Conservation (phyloP, 2,797 vertebrate species). For the Eulemur coronatus region DNA sequence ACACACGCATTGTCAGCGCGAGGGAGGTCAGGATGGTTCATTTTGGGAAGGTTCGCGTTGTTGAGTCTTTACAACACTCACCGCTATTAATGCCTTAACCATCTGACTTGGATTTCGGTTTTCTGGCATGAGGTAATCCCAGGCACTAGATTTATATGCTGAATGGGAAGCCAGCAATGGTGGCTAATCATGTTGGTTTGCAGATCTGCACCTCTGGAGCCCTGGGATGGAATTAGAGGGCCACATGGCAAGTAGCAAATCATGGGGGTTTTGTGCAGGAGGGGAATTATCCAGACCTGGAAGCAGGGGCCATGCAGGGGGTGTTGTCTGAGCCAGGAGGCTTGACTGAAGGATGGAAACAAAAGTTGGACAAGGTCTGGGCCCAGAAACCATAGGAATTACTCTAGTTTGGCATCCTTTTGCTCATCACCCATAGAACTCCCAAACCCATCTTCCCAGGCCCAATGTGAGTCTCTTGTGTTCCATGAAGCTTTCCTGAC, state of each 20-base stretch:
- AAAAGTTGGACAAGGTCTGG: not conserved
- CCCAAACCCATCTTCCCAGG: not conserved
- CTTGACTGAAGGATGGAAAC: conserved; percentile 39
- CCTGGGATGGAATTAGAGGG: conserved; percentile 76
- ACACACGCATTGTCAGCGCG: conserved; percentile 84
- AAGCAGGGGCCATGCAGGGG: conserved; percentile 11
- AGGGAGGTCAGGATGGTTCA: conserved; percentile 84
- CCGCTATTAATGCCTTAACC: conserved; percentile 83
- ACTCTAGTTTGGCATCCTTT: not conserved
- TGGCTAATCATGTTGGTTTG: conserved; percentile 69
- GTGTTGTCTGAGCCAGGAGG: conserved; percentile 13
- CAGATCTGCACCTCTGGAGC: conserved; percentile 78
- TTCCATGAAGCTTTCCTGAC: not conserved
- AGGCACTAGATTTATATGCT: conserved; percentile 74
- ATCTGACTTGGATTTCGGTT: conserved; percentile 81
- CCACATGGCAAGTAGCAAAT: conserved; percentile 72
- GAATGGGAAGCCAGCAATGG: conserved; percentile 52
- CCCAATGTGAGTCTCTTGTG: not conserved
- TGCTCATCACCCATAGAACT: not conserved
- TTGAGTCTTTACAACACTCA: conserved; percentile 80
- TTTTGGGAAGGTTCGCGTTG: conserved; percentile 82
- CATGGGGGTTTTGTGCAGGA: conserved; percentile 52
- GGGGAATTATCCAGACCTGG: conserved; percentile 63
- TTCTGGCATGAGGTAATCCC: conserved; percentile 80
- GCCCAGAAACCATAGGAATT: not conserved